phyloP scores from a whole-genome alignment of 2,888 invertebrate genomes.

The Eugnorisma glareosa region DNA sequence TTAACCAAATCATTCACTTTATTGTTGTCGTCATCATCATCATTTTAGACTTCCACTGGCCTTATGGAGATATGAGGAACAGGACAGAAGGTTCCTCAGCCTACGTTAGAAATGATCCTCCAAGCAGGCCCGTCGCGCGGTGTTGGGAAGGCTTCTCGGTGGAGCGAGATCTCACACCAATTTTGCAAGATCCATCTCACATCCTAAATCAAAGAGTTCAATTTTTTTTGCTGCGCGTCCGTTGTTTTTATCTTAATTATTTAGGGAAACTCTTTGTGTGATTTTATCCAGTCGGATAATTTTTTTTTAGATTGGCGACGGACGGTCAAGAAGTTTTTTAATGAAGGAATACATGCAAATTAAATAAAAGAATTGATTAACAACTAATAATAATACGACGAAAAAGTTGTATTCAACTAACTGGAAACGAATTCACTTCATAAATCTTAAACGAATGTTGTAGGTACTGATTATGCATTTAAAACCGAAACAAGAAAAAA shows the following conservation, averaged over 20 bases:
- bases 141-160: not conserved
- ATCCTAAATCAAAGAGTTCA: not conserved
- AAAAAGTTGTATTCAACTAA: not conserved
- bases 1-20: conserved; percentile 44
- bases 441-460: conserved; percentile 31
- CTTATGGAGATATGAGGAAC: not conserved
- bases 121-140: not conserved
- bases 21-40: conserved; percentile 4
- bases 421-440: conserved; percentile 4
- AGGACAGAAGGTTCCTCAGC: not conserved
- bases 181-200: not conserved
- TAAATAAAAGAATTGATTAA: not conserved
- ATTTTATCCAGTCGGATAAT: not conserved
- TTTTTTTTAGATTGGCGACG: conserved; percentile 2
- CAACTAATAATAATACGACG: not conserved
- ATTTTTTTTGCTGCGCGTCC: not conserved
- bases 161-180: not conserved
- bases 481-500: conserved; percentile 32
- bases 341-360: not conserved
- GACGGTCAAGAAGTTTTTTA: not conserved
- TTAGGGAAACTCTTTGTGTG: not conserved
- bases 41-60: not conserved
- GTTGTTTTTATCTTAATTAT: not conserved
- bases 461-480: conserved; percentile 36
- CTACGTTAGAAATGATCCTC: not conserved